Evolutionary conservation across 1,140 invertebrate species (phyloP).

Genomic region (Stegodyphus mimosarum): DNA sequence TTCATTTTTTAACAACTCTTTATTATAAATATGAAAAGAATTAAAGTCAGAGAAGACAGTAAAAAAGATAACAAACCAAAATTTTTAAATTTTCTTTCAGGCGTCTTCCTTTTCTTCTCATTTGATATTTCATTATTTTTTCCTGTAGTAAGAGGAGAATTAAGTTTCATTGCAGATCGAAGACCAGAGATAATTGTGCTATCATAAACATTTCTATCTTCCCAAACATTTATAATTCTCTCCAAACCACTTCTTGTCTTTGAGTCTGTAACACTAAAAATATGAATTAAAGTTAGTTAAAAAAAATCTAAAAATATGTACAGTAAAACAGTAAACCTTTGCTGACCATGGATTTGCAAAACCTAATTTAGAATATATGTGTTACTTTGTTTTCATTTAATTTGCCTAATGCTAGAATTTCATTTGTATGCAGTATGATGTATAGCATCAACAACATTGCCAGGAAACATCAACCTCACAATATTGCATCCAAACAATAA

Average conservation of each 20-base stretch:
- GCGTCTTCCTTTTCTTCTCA: slow-evolving; percentile 34
- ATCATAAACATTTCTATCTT: slow-evolving; percentile 90
- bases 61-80: not conserved
- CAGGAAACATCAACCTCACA: too few species aligned
- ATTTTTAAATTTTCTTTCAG: slow-evolving; percentile 28
- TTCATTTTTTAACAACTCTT: too few species aligned
- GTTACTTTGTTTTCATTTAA: too few species aligned
- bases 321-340: too few species aligned
- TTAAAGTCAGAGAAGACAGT: too few species aligned
- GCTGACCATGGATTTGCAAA: too few species aligned
- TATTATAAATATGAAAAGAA: too few species aligned
- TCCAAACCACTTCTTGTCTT: slow-evolving; percentile 76
- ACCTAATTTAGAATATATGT: too few species aligned
- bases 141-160: not conserved
- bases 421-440: too few species aligned
- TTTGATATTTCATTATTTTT: not conserved
- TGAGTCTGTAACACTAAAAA: slow-evolving; percentile 75
- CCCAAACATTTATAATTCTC: slow-evolving; percentile 89
- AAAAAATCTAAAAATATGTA: not conserved
- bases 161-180: slow-evolving; percentile 16
- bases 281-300: not conserved
- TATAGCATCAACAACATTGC: too few species aligned
- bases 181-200: slow-evolving; percentile 80
- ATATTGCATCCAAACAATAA: too few species aligned
- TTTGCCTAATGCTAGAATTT: too few species aligned